Evolutionary conservation across 2,888 invertebrate species (phyloP).

Genomic region (Rhingia rostrata): DNA sequence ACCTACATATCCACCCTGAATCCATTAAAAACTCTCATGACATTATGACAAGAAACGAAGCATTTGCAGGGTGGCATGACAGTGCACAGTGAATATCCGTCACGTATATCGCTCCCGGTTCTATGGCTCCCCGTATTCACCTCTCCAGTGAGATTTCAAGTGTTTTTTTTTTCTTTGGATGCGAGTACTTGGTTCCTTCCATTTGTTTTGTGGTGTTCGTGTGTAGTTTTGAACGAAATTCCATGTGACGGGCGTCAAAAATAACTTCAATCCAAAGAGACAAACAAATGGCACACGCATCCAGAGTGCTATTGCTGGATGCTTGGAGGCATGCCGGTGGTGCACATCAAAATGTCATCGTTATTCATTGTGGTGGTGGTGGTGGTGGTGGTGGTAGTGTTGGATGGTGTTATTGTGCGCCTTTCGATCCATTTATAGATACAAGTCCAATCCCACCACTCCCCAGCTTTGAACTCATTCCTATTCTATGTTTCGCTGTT

Average conservation of each 20-base stretch:
- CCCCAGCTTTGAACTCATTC: slow-evolving; percentile 1
- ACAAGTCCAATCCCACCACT: not conserved
- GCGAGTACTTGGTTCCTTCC: not conserved
- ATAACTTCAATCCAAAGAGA: slow-evolving; percentile 38
- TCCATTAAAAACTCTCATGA: slow-evolving; percentile 19
- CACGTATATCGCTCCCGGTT: slow-evolving; percentile 4
- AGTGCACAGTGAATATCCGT: not conserved
- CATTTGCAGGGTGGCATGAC: not conserved
- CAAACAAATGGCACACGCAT: slow-evolving; percentile 57
- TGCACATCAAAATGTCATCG: slow-evolving; percentile 60
- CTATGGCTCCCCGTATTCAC: not conserved
- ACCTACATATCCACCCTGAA: not conserved
- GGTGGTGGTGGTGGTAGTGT: slow-evolving; percentile 24
- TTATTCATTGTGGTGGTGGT: slow-evolving; percentile 41
- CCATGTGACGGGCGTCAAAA: slow-evolving; percentile 41
- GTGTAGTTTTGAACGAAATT: not conserved
- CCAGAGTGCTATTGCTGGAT: slow-evolving; percentile 14
- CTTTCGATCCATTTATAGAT: not conserved
- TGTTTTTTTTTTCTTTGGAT: not conserved
- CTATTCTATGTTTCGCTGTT: slow-evolving; percentile 7
- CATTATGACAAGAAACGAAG: slow-evolving; percentile 9
- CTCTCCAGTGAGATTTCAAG: slow-evolving; percentile 1
- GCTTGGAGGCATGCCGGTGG: slow-evolving; percentile 9
- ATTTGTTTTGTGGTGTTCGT: not conserved
- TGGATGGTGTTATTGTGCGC: slow-evolving; percentile 5